Evolutionary conservation across 2,797 vertebrate genomes (phyloP).

Genomic region (Poecilia gillii): DNA sequence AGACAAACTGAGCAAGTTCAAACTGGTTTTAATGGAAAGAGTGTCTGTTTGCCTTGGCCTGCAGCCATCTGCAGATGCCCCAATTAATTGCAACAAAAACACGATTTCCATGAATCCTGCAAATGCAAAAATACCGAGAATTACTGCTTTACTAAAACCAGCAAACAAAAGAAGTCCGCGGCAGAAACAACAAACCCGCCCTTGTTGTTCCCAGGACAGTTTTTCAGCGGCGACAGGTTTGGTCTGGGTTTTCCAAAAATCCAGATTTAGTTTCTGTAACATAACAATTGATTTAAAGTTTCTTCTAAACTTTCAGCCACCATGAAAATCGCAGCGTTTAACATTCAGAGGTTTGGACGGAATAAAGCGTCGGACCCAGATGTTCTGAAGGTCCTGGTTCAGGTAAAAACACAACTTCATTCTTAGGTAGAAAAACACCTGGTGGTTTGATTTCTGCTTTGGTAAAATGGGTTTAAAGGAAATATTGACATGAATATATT

Average conservation of each 20-base stretch:
- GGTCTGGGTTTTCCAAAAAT: background rate
- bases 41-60: background rate
- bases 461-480: background rate
- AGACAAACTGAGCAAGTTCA: conserved; percentile 2
- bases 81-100: background rate
- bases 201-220: background rate
- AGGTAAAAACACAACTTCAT: conserved; percentile 59
- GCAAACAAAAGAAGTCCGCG: background rate
- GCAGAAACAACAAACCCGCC: background rate
- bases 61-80: background rate
- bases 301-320: conserved; percentile 43
- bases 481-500: background rate
- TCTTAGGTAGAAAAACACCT: background rate
- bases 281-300: background rate
- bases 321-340: conserved; percentile 85
- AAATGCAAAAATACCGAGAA: background rate
- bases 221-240: background rate
- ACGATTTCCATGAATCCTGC: background rate
- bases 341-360: conserved; percentile 80
- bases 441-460: background rate
- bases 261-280: background rate
- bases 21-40: background rate
- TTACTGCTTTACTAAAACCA: background rate
- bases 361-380: conserved; percentile 74
- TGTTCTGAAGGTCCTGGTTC: conserved; percentile 58